phyloP scores from a whole-genome alignment of 2,797 vertebrate genomes.

The Pseudomugil tenellus region DNA sequence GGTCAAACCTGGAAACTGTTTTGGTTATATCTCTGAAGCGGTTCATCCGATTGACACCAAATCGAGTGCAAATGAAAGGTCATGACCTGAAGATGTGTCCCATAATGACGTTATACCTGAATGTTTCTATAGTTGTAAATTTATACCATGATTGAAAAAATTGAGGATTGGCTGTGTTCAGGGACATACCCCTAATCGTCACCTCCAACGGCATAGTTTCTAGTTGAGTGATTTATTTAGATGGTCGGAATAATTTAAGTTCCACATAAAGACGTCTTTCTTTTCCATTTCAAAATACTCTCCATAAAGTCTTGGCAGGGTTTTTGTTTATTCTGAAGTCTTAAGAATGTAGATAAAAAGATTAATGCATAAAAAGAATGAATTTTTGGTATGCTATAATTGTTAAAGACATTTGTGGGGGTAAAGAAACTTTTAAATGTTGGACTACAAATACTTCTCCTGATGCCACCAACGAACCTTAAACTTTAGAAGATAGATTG shows the following conservation, averaged over 20 bases:
- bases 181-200: too few relatives aligned
- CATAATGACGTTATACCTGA: too few relatives aligned
- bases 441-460: not conserved
- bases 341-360: slow-evolving; percentile 18
- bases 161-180: too few relatives aligned
- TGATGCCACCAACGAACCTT: not conserved
- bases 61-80: too few relatives aligned
- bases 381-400: not conserved
- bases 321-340: slow-evolving; percentile 54
- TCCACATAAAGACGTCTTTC: slow-evolving; percentile 39
- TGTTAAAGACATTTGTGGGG: not conserved
- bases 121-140: too few relatives aligned
- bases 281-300: slow-evolving; percentile 49
- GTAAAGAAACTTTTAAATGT: not conserved
- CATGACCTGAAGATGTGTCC: too few relatives aligned
- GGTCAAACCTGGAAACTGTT: too few relatives aligned
- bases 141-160: too few relatives aligned
- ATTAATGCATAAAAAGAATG: slow-evolving; percentile 1
- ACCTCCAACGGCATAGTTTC: too few relatives aligned
- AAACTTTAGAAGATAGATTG: not conserved
- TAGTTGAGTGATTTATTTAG: not conserved
- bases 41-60: too few relatives aligned
- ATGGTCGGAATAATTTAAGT: slow-evolving; percentile 25
- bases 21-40: too few relatives aligned
- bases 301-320: slow-evolving; percentile 32